phyloP scores from a whole-genome alignment of 2,888 invertebrate species.

The Dicranocentrus wangi region DNA sequence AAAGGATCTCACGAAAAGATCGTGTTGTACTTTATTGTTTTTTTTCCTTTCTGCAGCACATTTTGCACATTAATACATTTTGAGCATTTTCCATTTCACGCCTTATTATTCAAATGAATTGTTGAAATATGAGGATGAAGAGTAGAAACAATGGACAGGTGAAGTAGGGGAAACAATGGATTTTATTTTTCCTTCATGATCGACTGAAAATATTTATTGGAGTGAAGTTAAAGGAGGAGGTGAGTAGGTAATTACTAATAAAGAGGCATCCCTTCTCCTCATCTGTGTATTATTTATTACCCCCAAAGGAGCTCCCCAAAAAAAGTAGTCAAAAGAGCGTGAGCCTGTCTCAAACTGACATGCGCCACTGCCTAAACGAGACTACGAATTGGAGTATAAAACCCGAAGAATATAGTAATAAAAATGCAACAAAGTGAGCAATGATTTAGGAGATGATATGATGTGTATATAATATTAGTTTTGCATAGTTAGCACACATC shows the following conservation, averaged over 20 bases:
- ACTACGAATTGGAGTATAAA: background rate
- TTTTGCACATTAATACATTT: no score
- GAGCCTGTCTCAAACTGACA: background rate
- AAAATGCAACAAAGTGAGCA: no score
- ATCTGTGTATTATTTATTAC: no score
- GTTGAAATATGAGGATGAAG: background rate
- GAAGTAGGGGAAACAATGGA: no score
- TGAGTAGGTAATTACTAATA: no score
- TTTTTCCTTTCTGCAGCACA: background rate
- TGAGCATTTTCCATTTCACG: no score
- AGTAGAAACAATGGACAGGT: no score
- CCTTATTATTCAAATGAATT: background rate
- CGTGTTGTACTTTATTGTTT: background rate
- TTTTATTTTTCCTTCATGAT: no score
- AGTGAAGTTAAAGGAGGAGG: conserved; percentile 23
- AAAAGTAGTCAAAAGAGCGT: no score
- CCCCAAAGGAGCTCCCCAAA: no score
- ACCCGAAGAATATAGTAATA: background rate
- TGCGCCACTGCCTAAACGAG: conserved; percentile 9
- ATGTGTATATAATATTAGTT: background rate
- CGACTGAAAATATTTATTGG: conserved; percentile 10
- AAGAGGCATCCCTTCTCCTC: no score
- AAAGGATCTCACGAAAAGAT: background rate
- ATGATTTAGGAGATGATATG: conserved; percentile 7
- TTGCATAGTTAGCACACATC: background rate